phyloP scores from a whole-genome alignment of 2,888 invertebrate genomes.

The Lamellibrachia columna region DNA sequence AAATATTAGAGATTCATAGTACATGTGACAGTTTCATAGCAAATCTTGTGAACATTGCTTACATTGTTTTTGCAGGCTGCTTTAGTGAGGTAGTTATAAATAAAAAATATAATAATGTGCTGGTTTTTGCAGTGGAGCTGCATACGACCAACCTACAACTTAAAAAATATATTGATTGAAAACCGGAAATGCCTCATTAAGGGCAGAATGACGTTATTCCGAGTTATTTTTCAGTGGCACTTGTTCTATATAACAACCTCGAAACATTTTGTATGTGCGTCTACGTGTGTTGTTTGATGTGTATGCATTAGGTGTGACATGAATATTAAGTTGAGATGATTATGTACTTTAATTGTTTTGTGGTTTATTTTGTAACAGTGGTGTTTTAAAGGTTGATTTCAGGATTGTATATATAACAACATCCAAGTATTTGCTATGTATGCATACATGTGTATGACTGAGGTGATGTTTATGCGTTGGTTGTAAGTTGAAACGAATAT shows the following conservation, averaged over 20 bases:
- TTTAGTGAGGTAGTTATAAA: neutral
- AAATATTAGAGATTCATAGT: neutral
- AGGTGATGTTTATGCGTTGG: too few species aligned
- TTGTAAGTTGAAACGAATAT: too few species aligned
- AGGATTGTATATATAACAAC: neutral
- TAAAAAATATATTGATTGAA: neutral
- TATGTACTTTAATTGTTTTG: too few species aligned
- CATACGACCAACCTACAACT: neutral
- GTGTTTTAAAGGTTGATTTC: neutral
- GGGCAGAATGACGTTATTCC: neutral
- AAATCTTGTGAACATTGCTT: neutral
- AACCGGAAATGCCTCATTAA: neutral
- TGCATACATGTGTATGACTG: too few species aligned
- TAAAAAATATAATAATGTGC: neutral
- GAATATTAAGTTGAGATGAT: too few species aligned
- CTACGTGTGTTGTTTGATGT: too few species aligned
- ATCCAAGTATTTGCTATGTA: too few species aligned
- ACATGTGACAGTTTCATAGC: neutral
- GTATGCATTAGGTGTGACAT: too few species aligned
- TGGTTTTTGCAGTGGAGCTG: too few species aligned
- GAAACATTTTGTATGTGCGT: too few species aligned
- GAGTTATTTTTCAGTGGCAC: too few species aligned
- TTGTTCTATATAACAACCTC: too few species aligned
- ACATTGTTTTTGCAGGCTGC: neutral
- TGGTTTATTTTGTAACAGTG: neutral